Evolutionary conservation across 2,113 vertebrate genomes (phyloP), one percentile per base, ranked within the genome.

Genomic region (Cephalopholis sonnerati): DNA sequence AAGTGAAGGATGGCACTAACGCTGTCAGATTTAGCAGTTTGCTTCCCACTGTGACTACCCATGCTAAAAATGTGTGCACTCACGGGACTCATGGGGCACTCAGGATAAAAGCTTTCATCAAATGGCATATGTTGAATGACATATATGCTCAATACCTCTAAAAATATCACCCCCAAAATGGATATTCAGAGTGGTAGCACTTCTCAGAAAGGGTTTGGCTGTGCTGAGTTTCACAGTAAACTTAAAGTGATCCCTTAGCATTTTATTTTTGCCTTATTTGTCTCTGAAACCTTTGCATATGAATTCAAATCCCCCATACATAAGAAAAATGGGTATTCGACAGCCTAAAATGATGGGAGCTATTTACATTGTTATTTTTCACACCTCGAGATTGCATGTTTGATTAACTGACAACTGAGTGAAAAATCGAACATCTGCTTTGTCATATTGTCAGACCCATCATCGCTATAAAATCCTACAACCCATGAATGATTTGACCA

Each of bases 21-120:
- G 3, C 17, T 8, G 17, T 32, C 79, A 72, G 46, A 57, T 77
- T 59, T 62, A 71, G 39, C 25, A 20, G 22, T 53, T 54, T 76
- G 7, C 44, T 48, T 59, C 50, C 22, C 64, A 57, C 20, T 48
- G 39, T 67, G 22, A 59, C 51, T 17, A 65, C 7, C 41, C 16
- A 41, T 51, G 32, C 77, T 74, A 64, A 77, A 83, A 76, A 63
- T 73, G 59, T 77, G 16, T 76, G 24, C 44, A 62, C 62, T 73
- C 66, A 18, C 8, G 11, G 27, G 59, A 55, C 22, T 66, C 32
- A 25, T 44, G 22, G 27, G 58, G 62, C 72, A 82, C 72, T 27
- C 46, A 66, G 24, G 69, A 78, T 84, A 67, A 86, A 86, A 86
- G 55, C 74, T 64, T 84, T 48, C 17, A 69, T 69, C 27, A 78